These are phyloP conservation scores for Pseudochromis fuscus DNA, from an alignment of 2,797 vertebrate species.

Conservation along the genomic window DNA sequence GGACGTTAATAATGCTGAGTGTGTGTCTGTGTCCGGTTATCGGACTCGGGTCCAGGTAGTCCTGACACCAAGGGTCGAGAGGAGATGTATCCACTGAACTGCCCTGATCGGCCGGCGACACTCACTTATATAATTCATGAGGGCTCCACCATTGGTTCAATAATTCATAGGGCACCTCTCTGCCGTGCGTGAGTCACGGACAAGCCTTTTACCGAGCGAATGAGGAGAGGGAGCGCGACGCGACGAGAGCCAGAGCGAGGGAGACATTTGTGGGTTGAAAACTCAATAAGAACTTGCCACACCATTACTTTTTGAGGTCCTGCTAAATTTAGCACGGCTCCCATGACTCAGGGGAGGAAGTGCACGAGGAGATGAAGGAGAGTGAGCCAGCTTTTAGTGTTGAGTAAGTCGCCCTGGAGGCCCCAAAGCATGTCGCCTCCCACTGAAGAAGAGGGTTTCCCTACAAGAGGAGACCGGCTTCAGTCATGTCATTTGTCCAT, in stretches of 20 bases:
- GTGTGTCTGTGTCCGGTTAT: constrained; percentile 22
- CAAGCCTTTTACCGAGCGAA: constrained; percentile 61
- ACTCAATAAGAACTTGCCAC: constrained; percentile 56
- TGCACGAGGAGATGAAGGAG: constrained; percentile 22
- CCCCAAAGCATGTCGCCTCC: constrained; percentile 14
- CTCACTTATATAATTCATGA: constrained; percentile 88
- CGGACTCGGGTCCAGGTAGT: constrained; percentile 37
- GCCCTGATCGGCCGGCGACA: constrained; percentile 66
- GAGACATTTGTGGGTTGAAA: constrained; percentile 36
- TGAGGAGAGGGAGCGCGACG: neutral
- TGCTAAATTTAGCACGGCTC: constrained; percentile 70
- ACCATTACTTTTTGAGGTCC: constrained; percentile 61
- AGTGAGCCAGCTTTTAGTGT: constrained; percentile 54
- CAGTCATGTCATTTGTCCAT: constrained; percentile 13
- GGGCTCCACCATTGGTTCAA: constrained; percentile 83
- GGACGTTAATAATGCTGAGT: neutral
- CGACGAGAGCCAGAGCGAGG: constrained; percentile 18
- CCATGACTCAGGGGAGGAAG: constrained; percentile 58
- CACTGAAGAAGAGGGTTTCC: constrained; percentile 1
- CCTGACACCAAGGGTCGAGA: constrained; percentile 59
- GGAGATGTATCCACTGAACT: constrained; percentile 50
- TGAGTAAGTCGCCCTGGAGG: constrained; percentile 44
- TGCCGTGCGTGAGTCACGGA: constrained; percentile 69
- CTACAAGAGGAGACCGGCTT: constrained; percentile 15
- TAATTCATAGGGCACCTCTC: constrained; percentile 84